Percentiles rank a stretch among this genome's conserved stretches.
Evolutionary conservation across 1,140 invertebrate genomes (phyloP).

Genomic region (Trachymyrmex cornetzi): DNA sequence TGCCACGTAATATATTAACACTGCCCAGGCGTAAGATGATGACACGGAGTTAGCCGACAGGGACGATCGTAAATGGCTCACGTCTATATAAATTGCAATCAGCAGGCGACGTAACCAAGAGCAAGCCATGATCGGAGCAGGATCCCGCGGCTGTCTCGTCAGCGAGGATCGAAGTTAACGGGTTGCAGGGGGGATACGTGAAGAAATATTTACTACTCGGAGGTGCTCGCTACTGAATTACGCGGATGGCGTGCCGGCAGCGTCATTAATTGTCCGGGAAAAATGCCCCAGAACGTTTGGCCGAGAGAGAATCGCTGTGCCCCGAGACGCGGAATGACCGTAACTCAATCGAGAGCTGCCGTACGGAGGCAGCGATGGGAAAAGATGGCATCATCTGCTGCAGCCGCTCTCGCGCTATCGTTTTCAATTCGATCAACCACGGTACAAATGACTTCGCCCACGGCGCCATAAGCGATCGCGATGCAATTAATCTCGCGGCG

Average conservation of each 20-base stretch:
- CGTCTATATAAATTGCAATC: constrained; percentile 65
- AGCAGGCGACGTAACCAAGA: constrained; percentile 22
- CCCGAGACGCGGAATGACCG: constrained; percentile 12
- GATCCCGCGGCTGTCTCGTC: constrained; percentile 32
- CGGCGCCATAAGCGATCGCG: constrained; percentile 20
- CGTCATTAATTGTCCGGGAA: constrained; percentile 51
- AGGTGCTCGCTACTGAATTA: constrained; percentile 35
- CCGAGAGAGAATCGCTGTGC: not conserved
- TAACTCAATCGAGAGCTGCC: constrained; percentile 23
- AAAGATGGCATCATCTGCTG: constrained; percentile 23
- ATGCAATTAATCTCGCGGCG: constrained; percentile 45
- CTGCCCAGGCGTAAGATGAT: not conserved
- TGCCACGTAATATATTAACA: constrained; percentile 1
- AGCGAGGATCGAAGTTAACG: constrained; percentile 25
- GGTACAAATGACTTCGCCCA: constrained; percentile 53
- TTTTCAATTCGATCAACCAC: constrained; percentile 64
- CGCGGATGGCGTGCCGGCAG: not conserved
- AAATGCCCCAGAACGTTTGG: constrained; percentile 24
- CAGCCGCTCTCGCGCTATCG: constrained; percentile 32
- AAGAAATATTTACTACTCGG: constrained; percentile 13
- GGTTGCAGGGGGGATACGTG: not conserved
- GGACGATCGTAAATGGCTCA: constrained; percentile 35
- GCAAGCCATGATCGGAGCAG: not conserved
- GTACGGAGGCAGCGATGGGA: too few relatives aligned
- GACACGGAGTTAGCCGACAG: constrained; percentile 6